Conservation (phyloP, 2,797 vertebrate genomes). For the Gymnocypris eckloni region DNA sequence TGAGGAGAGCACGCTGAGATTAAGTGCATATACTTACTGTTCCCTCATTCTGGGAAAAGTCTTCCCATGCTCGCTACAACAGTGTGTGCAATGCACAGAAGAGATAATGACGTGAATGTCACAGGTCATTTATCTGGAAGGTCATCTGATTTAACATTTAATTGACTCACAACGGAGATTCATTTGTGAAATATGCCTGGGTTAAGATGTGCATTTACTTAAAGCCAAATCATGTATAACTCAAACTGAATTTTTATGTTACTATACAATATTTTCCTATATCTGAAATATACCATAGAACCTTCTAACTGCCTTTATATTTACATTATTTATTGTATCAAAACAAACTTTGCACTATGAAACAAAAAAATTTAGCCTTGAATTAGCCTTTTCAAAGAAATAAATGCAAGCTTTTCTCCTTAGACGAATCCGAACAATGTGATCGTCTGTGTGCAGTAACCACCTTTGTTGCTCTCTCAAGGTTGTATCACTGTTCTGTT, state of each 20-base stretch:
- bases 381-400: not conserved
- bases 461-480: not conserved
- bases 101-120: not conserved
- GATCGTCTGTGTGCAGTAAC: not conserved
- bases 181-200: not conserved
- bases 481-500: slow-evolving; percentile 6
- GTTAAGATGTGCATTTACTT: not conserved
- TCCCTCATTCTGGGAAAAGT: slow-evolving; percentile 9
- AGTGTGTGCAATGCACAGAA: not conserved
- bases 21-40: slow-evolving; percentile 27
- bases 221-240: not conserved
- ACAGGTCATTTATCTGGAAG: not conserved
- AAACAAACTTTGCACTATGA: not conserved
- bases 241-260: not conserved
- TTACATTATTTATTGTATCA: not conserved
- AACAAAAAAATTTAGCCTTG: no score
- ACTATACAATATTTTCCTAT: not conserved
- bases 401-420: not conserved
- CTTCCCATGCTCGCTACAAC: not conserved
- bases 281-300: not conserved
- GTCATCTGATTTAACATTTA: not conserved
- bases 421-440: not conserved
- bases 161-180: slow-evolving; percentile 1
- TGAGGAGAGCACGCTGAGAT: slow-evolving; percentile 6
- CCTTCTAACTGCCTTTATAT: not conserved